Evolutionary conservation across 2,113 vertebrate genomes (phyloP).

Genomic region (Zootoca vivipara): DNA sequence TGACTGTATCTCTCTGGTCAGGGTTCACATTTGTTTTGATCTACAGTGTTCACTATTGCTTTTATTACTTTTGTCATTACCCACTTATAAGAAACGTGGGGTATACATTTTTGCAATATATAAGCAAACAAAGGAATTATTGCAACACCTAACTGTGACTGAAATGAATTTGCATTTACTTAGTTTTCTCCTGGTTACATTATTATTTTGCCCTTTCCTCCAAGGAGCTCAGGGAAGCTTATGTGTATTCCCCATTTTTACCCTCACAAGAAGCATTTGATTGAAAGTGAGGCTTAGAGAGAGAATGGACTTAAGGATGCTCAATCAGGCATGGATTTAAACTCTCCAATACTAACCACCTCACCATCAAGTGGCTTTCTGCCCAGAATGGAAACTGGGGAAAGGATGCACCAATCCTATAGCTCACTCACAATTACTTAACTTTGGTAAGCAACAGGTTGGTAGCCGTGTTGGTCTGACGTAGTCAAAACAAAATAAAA

Average conservation of each 20-base stretch:
- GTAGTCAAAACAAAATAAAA: too few relatives aligned
- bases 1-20: background rate
- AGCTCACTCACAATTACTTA: background rate
- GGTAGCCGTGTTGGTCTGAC: too few relatives aligned
- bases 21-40: background rate
- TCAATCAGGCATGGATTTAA: background rate
- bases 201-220: too few relatives aligned
- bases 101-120: background rate
- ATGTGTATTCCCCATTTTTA: background rate
- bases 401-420: background rate
- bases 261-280: background rate
- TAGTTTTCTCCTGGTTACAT: background rate
- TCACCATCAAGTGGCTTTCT: background rate
- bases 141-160: background rate
- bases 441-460: background rate
- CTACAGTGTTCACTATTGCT: background rate
- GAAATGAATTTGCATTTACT: background rate
- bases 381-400: background rate
- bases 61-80: background rate
- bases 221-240: background rate
- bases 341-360: background rate
- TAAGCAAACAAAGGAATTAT: too few relatives aligned
- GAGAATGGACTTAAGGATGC: background rate
- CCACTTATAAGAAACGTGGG: background rate
- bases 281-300: background rate